Evolutionary conservation across 1,140 invertebrate genomes (phyloP).

Genomic region (Goniozus legneri): DNA sequence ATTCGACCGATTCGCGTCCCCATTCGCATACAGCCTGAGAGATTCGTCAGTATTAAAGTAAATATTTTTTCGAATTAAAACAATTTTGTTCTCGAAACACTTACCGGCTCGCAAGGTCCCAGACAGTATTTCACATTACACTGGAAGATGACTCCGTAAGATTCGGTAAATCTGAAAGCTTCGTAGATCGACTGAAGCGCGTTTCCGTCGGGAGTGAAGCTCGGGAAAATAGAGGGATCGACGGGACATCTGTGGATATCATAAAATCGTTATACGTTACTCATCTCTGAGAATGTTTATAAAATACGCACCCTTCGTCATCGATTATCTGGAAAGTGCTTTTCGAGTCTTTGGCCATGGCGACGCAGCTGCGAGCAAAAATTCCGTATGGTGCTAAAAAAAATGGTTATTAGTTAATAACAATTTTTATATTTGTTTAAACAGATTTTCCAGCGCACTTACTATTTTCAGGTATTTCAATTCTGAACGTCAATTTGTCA

Average conservation of each 20-base stretch:
- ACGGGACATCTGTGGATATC: slow-evolving; percentile 73
- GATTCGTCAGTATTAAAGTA: no score
- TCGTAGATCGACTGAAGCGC: slow-evolving; percentile 89
- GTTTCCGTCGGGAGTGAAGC: slow-evolving; percentile 81
- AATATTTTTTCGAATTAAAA: no score
- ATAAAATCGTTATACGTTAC: not conserved
- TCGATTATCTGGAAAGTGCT: slow-evolving; percentile 95
- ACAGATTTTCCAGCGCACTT: slow-evolving; percentile 48
- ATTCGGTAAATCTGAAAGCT: slow-evolving; percentile 93
- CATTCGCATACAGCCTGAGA: slow-evolving; percentile 85
- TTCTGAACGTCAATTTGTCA: slow-evolving; percentile 90
- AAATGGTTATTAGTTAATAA: slow-evolving; percentile 3
- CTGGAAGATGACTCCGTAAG: slow-evolving; percentile 95
- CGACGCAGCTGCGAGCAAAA: slow-evolving; percentile 91
- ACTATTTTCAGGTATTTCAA: slow-evolving; percentile 95
- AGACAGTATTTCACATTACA: slow-evolving; percentile 96
- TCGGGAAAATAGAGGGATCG: slow-evolving; percentile 89
- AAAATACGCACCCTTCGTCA: slow-evolving; percentile 73
- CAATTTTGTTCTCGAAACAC: slow-evolving; percentile 26
- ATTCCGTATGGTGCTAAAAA: slow-evolving; percentile 87
- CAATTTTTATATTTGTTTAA: not conserved
- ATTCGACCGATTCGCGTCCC: slow-evolving; percentile 83
- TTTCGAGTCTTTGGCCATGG: slow-evolving; percentile 95
- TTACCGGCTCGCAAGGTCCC: slow-evolving; percentile 89
- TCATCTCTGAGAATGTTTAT: not conserved